Percentiles rank a stretch among this genome's conserved stretches.
phyloP scores from a whole-genome alignment of 1,140 invertebrate species.

The Lanistes nyassanus region DNA sequence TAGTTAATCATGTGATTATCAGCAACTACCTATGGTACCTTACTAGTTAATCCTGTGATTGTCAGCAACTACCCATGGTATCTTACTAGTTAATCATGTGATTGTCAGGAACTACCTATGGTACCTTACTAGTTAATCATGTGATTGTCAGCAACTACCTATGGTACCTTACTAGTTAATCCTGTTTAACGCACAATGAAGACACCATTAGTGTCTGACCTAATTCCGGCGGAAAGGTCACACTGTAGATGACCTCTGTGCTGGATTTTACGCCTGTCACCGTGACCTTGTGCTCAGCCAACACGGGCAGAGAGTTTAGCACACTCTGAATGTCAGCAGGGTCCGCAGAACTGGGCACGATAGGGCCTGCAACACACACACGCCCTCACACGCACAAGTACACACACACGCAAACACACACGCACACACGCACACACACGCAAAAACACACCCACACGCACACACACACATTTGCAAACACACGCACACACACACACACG shows the following conservation, averaged over 20 bases:
- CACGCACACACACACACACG: not conserved
- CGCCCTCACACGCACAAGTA: not conserved
- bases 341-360: not conserved
- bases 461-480: no score
- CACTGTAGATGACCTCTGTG: conserved; percentile 11
- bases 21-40: no score
- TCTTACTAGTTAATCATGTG: no score
- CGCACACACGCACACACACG: not conserved
- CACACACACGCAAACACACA: not conserved
- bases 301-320: conserved; percentile 30
- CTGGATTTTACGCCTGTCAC: conserved; percentile 12
- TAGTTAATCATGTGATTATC: no score
- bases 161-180: no score
- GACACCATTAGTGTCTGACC: conserved; percentile 4
- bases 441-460: not conserved
- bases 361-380: conserved; percentile 6
- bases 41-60: no score
- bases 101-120: no score
- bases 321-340: conserved; percentile 1
- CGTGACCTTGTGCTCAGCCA: conserved; percentile 14
- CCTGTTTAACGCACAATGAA: no score
- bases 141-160: no score
- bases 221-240: conserved; percentile 23
- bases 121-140: no score
- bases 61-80: no score